Percentiles rank a stretch among this genome's conserved stretches.
phyloP scores from a whole-genome alignment of 2,888 invertebrate species.

The Apodemia duryi region DNA sequence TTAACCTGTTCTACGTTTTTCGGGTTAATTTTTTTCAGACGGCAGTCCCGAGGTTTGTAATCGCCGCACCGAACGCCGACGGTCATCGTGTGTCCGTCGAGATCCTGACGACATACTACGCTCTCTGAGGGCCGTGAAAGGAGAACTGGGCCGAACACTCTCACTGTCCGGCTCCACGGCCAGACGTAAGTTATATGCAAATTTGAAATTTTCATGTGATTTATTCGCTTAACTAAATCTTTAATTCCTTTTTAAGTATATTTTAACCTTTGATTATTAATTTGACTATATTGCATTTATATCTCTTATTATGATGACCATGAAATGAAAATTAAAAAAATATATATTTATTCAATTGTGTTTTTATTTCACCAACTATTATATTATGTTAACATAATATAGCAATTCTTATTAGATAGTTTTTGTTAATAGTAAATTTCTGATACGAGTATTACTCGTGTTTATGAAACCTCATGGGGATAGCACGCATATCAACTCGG shows the following conservation, averaged over 20 bases:
- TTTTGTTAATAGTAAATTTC: background rate
- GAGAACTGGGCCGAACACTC: slow-evolving; percentile 90
- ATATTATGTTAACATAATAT: background rate
- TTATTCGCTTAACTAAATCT: background rate
- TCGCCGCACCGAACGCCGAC: slow-evolving; percentile 81
- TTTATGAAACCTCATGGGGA: no score
- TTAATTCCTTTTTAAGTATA: no score
- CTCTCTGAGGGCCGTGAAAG: slow-evolving; percentile 88
- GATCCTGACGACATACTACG: slow-evolving; percentile 92
- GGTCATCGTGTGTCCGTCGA: slow-evolving; percentile 89
- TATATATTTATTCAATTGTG: background rate
- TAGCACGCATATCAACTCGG: no score
- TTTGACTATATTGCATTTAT: no score
- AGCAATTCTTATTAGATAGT: no score
- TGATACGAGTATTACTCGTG: no score
- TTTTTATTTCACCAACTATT: background rate
- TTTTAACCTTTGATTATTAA: no score
- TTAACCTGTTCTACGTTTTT: no score
- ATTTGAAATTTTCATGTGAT: background rate
- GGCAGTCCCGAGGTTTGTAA: slow-evolving; percentile 54
- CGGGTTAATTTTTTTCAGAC: slow-evolving; percentile 29
- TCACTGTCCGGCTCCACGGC: slow-evolving; percentile 86
- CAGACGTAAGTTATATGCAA: slow-evolving; percentile 82
- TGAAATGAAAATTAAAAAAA: no score
- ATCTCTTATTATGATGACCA: no score